phyloP scores from a whole-genome alignment of 2,797 vertebrate species.

The Parauchenoglanis punctatus region DNA sequence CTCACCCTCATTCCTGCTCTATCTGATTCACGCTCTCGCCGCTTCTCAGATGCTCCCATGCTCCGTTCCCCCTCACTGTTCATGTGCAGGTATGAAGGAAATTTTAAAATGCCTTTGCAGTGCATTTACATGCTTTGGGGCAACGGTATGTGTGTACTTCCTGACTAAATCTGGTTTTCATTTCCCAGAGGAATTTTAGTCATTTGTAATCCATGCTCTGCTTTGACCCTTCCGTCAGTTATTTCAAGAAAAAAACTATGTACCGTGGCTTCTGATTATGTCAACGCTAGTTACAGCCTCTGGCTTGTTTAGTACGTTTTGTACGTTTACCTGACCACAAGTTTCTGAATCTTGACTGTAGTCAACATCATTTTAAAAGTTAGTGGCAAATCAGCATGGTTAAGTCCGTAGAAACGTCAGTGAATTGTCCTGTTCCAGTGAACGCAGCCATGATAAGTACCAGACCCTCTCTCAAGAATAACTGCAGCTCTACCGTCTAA shows the following conservation, averaged over 20 bases:
- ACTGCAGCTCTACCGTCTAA: constrained; percentile 6
- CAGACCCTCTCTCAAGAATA: not conserved
- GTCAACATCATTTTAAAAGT: not conserved
- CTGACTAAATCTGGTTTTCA: not conserved
- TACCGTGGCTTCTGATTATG: not conserved
- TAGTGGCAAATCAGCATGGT: not conserved
- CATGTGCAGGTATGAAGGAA: constrained; percentile 27
- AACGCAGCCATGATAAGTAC: not conserved
- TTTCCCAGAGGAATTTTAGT: not conserved
- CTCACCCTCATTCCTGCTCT: constrained; percentile 5
- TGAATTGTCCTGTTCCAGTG: not conserved
- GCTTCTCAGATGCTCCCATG: constrained; percentile 7
- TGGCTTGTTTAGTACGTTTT: not conserved
- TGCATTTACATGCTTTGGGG: constrained; percentile 10
- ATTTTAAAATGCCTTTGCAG: constrained; percentile 1
- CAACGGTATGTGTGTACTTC: not conserved
- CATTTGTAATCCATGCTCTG: not conserved
- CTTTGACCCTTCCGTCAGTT: not conserved
- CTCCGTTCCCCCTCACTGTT: constrained; percentile 10
- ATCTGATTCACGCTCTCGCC: not conserved
- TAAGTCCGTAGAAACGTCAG: not conserved
- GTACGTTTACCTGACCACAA: not conserved
- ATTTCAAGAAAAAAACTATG: not conserved
- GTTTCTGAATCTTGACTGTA: not conserved
- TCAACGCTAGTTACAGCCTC: not conserved